These are phyloP conservation scores for Zootermopsis nevadensis DNA, from an alignment of 2,888 invertebrate genomes.

Conservation along the genomic window DNA sequence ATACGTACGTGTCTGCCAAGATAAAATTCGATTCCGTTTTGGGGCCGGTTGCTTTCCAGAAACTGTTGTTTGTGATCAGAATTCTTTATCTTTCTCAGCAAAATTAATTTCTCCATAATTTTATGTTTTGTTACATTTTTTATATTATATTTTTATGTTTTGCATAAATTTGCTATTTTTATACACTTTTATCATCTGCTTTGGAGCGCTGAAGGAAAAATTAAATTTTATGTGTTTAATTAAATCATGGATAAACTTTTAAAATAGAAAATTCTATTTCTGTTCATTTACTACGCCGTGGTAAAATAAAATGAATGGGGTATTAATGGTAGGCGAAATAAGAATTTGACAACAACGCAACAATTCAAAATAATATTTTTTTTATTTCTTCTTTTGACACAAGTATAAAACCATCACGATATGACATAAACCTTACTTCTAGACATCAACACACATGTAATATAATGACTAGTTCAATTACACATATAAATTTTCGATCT, in stretches of 20 bases:
- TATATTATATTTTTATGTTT: too few relatives aligned
- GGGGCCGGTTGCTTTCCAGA: not conserved
- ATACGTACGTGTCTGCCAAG: slow-evolving; percentile 15
- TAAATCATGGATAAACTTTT: too few relatives aligned
- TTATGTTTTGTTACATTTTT: too few relatives aligned
- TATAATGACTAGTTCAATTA: not conserved
- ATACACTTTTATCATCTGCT: too few relatives aligned
- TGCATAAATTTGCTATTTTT: too few relatives aligned
- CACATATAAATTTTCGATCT: not conserved
- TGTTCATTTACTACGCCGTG: too few relatives aligned
- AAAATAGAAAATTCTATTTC: too few relatives aligned
- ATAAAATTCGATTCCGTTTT: not conserved
- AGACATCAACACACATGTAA: slow-evolving; percentile 30
- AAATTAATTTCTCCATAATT: too few relatives aligned
- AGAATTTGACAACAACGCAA: not conserved
- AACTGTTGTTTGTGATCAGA: not conserved
- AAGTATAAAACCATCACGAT: slow-evolving; percentile 34
- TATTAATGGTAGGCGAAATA: too few relatives aligned
- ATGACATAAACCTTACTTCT: slow-evolving; percentile 32
- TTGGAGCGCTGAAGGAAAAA: too few relatives aligned
- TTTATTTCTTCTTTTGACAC: slow-evolving; percentile 32
- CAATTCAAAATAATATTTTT: not conserved
- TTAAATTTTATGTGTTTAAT: too few relatives aligned
- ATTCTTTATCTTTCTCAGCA: not conserved
- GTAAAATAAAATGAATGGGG: too few relatives aligned